These are phyloP conservation scores for Argya squamiceps DNA, from an alignment of 2,797 vertebrate genomes.

Conservation along the genomic window DNA sequence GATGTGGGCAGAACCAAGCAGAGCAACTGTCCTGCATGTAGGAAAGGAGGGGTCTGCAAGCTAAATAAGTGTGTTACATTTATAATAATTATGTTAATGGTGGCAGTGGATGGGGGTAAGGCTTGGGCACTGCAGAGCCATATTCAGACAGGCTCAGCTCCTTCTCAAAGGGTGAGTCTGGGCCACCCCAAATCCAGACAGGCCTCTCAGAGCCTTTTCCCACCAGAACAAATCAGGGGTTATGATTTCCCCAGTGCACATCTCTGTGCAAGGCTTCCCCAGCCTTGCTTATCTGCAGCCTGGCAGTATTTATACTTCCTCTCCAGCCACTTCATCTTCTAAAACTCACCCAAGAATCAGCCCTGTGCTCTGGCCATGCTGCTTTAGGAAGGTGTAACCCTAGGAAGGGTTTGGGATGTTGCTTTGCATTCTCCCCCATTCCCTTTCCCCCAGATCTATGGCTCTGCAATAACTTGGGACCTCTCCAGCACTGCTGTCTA, in stretches of 20 bases:
- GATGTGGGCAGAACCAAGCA: background rate
- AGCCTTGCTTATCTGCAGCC: background rate
- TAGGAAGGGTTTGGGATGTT: background rate
- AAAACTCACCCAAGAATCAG: background rate
- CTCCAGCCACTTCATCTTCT: background rate
- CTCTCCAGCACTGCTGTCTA: background rate
- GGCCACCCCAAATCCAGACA: background rate
- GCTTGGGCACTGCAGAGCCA: background rate
- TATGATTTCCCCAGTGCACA: background rate
- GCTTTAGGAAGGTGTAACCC: background rate
- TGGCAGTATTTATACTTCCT: background rate
- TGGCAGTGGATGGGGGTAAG: background rate
- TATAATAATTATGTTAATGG: background rate
- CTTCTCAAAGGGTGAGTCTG: background rate
- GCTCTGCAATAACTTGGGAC: background rate
- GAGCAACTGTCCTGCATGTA: rapidly evolving
- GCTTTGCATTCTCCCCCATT: background rate
- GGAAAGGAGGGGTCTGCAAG: background rate
- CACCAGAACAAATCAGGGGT: background rate
- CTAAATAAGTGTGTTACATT: background rate
- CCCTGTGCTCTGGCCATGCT: background rate
- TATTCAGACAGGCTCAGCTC: background rate
- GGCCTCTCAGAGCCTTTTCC: background rate
- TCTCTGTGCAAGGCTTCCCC: background rate
- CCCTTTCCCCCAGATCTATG: background rate